Conservation (phyloP, 2,113 vertebrate species). For the Cyanoderma ruficeps region DNA sequence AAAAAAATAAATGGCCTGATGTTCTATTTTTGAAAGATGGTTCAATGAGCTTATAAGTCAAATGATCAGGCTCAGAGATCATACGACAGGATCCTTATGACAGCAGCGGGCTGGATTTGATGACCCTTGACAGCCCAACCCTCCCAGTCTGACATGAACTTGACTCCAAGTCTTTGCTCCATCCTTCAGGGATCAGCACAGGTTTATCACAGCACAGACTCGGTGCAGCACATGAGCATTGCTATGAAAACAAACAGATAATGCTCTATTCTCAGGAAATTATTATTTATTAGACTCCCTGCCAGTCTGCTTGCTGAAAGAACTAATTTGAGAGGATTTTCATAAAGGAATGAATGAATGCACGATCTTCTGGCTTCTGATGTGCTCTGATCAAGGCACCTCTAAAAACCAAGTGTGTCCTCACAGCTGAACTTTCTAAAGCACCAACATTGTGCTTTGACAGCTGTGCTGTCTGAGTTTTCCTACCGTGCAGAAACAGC, state of each 20-base stretch:
- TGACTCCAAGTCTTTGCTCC: neutral
- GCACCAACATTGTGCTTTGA: neutral
- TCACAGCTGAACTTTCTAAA: neutral
- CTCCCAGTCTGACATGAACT: neutral
- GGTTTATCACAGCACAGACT: neutral
- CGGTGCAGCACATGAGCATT: accelerated
- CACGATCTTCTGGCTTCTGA: neutral
- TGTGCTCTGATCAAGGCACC: neutral
- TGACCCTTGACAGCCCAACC: neutral
- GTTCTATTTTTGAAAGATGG: neutral
- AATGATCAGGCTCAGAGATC: conserved; percentile 33
- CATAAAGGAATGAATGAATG: neutral
- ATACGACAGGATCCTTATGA: neutral
- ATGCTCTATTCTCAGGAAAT: neutral
- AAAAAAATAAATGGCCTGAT: neutral
- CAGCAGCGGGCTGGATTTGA: neutral
- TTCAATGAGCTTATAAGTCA: conserved; percentile 38
- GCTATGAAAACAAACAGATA: neutral
- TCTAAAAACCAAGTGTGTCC: neutral
- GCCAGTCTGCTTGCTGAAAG: neutral
- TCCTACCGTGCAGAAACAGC: neutral
- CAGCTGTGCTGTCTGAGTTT: neutral
- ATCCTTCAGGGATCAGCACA: neutral
- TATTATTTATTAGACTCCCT: neutral
- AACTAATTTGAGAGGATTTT: neutral